phyloP scores from a whole-genome alignment of 2,113 vertebrate species.

The Toxotes chatareus region DNA sequence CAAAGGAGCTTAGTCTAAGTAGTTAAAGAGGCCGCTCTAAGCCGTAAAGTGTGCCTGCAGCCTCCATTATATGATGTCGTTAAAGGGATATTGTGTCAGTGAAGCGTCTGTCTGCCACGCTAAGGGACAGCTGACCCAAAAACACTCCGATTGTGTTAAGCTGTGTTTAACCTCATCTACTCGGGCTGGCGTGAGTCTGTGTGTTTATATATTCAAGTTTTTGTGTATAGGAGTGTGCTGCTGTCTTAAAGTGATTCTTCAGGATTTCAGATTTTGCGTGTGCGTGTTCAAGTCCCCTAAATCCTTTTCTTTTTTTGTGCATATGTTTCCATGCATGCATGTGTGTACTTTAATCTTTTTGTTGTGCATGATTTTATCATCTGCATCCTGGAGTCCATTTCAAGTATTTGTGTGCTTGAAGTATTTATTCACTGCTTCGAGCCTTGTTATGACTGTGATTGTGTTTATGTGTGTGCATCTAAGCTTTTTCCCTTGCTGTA shows the following conservation, averaged over 20 bases:
- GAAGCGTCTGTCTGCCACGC: slow-evolving; percentile 41
- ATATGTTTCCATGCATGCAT: neutral
- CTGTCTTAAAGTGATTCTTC: slow-evolving; percentile 27
- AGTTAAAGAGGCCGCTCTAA: slow-evolving; percentile 70
- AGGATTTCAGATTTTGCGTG: slow-evolving; percentile 14
- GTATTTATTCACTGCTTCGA: neutral
- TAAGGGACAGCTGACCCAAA: slow-evolving; percentile 66
- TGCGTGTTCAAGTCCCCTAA: neutral
- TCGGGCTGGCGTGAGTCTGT: neutral
- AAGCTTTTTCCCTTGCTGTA: neutral
- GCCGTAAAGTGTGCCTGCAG: slow-evolving; percentile 71
- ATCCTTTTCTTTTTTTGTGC: neutral
- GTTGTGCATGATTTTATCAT: neutral
- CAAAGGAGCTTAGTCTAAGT: slow-evolving; percentile 76
- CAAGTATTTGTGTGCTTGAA: neutral
- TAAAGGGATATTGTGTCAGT: slow-evolving; percentile 58
- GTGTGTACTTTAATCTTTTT: neutral
- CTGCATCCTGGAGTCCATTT: neutral
- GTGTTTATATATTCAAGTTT: neutral
- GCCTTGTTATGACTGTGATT: slow-evolving; percentile 1
- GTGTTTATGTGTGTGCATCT: slow-evolving; percentile 2
- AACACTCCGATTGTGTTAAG: slow-evolving; percentile 64
- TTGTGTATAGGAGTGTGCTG: neutral
- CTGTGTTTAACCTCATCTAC: slow-evolving; percentile 55
- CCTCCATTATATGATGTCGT: slow-evolving; percentile 55